A percentile compares a stretch with the other conserved stretches of the same genome.
Evolutionary conservation across 2,797 vertebrate species (phyloP).

Genomic region (Craterocephalus amniculus): DNA sequence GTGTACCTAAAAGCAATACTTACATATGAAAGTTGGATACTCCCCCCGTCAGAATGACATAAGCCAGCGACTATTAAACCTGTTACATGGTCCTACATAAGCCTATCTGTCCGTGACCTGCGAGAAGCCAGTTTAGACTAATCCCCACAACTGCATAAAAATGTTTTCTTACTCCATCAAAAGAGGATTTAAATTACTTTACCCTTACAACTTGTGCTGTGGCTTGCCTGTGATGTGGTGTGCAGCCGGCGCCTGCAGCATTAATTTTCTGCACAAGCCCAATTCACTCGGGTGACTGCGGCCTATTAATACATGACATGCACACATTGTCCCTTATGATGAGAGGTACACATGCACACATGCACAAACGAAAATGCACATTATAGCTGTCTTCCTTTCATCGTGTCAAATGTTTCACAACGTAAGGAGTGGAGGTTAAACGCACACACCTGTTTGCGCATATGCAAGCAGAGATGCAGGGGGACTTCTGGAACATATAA

Average conservation of each 20-base stretch:
- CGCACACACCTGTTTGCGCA: conserved; percentile 24
- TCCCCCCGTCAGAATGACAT: conserved; percentile 35
- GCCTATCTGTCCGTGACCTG: conserved; percentile 77
- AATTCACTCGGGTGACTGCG: conserved; percentile 26
- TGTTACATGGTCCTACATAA: conserved; percentile 77
- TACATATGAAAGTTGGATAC: conserved; percentile 43
- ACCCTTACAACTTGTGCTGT: conserved; percentile 55
- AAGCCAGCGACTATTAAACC: conserved; percentile 75
- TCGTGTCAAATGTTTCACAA: conserved; percentile 21
- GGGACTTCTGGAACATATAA: conserved; percentile 7
- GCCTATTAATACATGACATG: conserved; percentile 28
- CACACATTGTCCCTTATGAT: conserved; percentile 31
- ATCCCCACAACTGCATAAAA: conserved; percentile 77
- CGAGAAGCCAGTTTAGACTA: conserved; percentile 76
- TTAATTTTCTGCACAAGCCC: conserved; percentile 57
- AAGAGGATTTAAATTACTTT: conserved; percentile 80
- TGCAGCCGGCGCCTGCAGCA: conserved; percentile 44
- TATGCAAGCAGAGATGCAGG: conserved; percentile 4
- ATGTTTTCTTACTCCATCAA: conserved; percentile 75
- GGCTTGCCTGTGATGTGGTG: conserved; percentile 31
- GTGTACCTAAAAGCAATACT: conserved; percentile 1
- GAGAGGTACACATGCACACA: conserved; percentile 30
- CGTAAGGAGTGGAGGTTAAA: conserved; percentile 20
- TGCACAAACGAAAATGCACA: conserved; percentile 12
- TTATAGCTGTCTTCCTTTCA: conserved; percentile 20